phyloP scores from a whole-genome alignment of 2,888 invertebrate genomes.

The Tortrix viridana region DNA sequence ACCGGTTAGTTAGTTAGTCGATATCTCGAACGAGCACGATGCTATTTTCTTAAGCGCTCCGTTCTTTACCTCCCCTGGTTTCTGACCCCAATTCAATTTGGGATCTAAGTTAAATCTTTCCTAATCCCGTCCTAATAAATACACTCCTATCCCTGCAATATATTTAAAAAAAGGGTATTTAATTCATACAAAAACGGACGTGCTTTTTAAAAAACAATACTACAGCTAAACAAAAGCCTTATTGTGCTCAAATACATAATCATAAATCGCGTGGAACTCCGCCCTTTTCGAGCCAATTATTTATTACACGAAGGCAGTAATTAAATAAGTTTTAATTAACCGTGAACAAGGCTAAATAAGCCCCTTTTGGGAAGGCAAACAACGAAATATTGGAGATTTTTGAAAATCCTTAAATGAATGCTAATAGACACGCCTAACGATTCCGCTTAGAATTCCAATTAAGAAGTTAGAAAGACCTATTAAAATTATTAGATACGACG shows the following conservation, averaged over 20 bases:
- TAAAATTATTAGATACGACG: constrained; percentile 66
- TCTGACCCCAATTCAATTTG: constrained; percentile 32
- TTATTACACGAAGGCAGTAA: constrained; percentile 31
- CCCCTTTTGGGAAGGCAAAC: constrained; percentile 17
- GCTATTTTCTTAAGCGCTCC: constrained; percentile 33
- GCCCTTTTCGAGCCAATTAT: constrained; percentile 27
- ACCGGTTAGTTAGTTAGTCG: constrained; percentile 22
- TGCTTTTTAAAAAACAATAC: background rate
- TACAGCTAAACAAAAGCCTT: constrained; percentile 17
- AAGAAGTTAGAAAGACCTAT: constrained; percentile 63
- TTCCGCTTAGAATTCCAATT: constrained; percentile 68
- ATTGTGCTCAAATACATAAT: constrained; percentile 20
- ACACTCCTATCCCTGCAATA: background rate
- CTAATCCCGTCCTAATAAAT: constrained; percentile 5
- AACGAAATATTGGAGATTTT: constrained; percentile 30
- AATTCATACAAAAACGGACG: background rate
- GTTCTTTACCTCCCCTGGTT: constrained; percentile 29
- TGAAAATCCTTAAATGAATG: constrained; percentile 53
- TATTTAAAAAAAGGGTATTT: constrained; percentile 2
- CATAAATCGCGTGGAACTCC: constrained; percentile 21
- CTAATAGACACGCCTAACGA: constrained; percentile 61
- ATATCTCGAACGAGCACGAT: constrained; percentile 25
- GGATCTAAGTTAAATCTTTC: constrained; percentile 22
- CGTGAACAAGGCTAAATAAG: constrained; percentile 32
- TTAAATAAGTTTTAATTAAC: constrained; percentile 36